A percentile compares a stretch with the other conserved stretches of the same genome.
These are phyloP conservation scores for Drosophila aff. DNA, from an alignment of 1,140 invertebrate genomes.

Conservation along the genomic window DNA sequence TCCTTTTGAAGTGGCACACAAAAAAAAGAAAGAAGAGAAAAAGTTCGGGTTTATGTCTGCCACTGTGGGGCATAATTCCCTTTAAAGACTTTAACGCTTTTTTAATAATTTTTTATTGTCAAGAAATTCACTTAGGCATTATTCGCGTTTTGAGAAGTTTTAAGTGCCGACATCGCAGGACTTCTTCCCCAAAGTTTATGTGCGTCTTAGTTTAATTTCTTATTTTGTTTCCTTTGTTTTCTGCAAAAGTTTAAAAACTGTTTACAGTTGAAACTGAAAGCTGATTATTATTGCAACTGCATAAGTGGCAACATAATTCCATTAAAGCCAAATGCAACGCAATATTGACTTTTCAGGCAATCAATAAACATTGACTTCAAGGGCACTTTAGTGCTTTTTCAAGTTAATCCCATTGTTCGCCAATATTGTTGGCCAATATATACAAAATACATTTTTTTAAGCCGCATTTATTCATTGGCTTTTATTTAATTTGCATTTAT, in stretches of 20 bases:
- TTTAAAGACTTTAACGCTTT: slow-evolving; percentile 76
- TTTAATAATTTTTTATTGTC: slow-evolving; percentile 80
- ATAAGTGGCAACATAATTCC: slow-evolving; percentile 9
- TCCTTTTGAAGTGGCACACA: slow-evolving; percentile 73
- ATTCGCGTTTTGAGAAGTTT: slow-evolving; percentile 52
- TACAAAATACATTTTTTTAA: slow-evolving; percentile 17
- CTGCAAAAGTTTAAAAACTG: slow-evolving; percentile 28
- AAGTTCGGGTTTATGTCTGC: slow-evolving; percentile 61
- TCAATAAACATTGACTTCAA: slow-evolving; percentile 24
- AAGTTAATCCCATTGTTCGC: slow-evolving; percentile 32
- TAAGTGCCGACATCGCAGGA: slow-evolving; percentile 30
- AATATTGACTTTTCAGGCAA: slow-evolving; percentile 2
- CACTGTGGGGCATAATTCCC: slow-evolving; percentile 59
- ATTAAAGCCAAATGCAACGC: slow-evolving; percentile 16
- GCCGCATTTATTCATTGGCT: slow-evolving; percentile 43
- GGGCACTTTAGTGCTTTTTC: slow-evolving; percentile 18
- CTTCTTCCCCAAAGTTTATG: slow-evolving; percentile 20
- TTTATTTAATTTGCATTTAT: slow-evolving; percentile 61
- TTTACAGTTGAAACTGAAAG: not conserved
- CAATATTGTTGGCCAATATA: slow-evolving; percentile 15
- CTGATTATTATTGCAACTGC: not conserved
- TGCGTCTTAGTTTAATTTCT: slow-evolving; percentile 43
- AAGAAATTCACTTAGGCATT: slow-evolving; percentile 33
- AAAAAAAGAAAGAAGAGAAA: slow-evolving; percentile 53
- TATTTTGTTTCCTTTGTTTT: slow-evolving; percentile 32